Base-by-base conservation (phyloP, 2,113 vertebrate genomes). In the Charina bottae region DNA sequence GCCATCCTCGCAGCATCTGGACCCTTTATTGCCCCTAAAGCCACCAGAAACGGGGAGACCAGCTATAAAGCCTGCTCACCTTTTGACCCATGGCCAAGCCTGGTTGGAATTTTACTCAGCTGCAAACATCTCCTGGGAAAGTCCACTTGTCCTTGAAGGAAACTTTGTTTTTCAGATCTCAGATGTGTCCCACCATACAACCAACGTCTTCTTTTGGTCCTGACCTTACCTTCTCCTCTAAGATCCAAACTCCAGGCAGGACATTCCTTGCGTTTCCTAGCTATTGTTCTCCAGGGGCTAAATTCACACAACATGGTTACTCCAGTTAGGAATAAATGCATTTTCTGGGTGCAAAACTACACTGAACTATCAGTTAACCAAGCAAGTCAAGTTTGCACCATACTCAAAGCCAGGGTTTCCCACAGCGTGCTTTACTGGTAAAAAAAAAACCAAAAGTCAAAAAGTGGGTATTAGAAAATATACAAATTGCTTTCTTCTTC, bases 41-140 rank as follows among this genome's bases (percentile, higher is more conserved):
- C 37, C 54, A 60, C 53, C 89, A 59, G 60, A 59, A 83, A 90
- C 21, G 26, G 46, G n/a, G 91, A 46, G 28, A 19, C 56, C 17
- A 0, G 6, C 46, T 26, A 26, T 55, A 89, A 78, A 83, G 62
- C 89, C 21, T 21, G 28, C 83, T 87, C 54, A 87, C 92, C 92
- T 90, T 54, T 56, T 92, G 92, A 92, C 92, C 92, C 84, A 23
- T 6, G 60, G 59, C 33, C 26, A 26, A 26, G 88, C 62, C 19
- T 10, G 42, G 54, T 10, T 9, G 68, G 60, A 37, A 90, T 59
- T 37, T 26, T 33, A 1, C 55, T 26, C 21, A 1, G 42, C 21
- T 85, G 59, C 58, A 88, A 78, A 90, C 21, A 37, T 1, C 55
- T 58, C 19, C 84, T 92, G 83, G 87, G 62, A 92, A 55, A 83